Evolutionary conservation across 2,888 invertebrate genomes (phyloP), one percentile per base, ranked within the genome.

Genomic region (Acronicta alni): DNA sequence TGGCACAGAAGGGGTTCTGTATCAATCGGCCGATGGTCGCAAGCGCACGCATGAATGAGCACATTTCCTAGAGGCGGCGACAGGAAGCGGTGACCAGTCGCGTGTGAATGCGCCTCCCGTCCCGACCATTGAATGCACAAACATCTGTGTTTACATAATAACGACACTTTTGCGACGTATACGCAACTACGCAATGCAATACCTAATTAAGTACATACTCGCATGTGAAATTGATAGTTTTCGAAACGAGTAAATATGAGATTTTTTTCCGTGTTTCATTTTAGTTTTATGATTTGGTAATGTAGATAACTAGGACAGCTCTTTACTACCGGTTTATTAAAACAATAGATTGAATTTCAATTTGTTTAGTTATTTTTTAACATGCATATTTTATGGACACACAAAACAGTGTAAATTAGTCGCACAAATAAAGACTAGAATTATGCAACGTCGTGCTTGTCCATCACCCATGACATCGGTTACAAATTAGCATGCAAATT

Each of bases 41-140:
- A 48, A 8, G 41, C 53, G 55, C 69, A 79, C 72, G 83, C 77
- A 67, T 77, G 67, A 84, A 67, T 74, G 77, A 60, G 26, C 72
- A 43, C 65, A 65, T 70, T 83, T 81, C 82, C 83, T 74, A 74
- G 67, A 70, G 48, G 43, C 49, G 51, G 57, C 57, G 71, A 69
- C 77, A 76, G 82, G 82, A 82, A 80, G 67, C 53, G 38, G 61
- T 56, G 44, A 44, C 46, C 55, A 53, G 42, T 64, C 41, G 61
- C 45, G 61, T 67, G 66, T 65, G 70, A 72, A 61, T 51, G 58
- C 65, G 60, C 69, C 69, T 67, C 58, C 68, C 60, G 53, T 30
- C 10, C 10, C 10, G 30, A 47, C 66, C 30, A 63, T 54, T 57
- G 47, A 57, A 63, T 57, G 60, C 61, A 57, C 49, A 60, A 53